These are phyloP conservation scores for Rhincodon typus DNA, from an alignment of 2,797 vertebrate genomes.

Conservation along the genomic window DNA sequence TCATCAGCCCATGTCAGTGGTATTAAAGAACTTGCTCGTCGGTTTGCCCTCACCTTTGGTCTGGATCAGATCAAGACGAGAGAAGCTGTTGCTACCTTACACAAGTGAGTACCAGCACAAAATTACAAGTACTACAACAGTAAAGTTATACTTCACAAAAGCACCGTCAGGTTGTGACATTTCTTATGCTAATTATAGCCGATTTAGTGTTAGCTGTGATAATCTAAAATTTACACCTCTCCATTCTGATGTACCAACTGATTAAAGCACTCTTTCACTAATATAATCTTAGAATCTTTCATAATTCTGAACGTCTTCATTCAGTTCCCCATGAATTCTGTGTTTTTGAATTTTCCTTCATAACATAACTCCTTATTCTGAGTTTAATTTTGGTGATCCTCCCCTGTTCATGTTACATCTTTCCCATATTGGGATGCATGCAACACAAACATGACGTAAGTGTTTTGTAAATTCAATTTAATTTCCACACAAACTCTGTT, in stretches of 20 bases:
- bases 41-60: conserved; percentile 95
- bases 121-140: background rate
- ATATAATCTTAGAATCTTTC: background rate
- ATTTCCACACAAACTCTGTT: background rate
- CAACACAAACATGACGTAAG: background rate
- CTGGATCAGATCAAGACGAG: conserved; percentile 98
- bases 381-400: background rate
- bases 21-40: conserved; percentile 93
- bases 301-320: background rate
- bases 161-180: background rate
- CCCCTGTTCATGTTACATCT: background rate
- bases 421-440: background rate
- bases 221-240: background rate
- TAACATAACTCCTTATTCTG: background rate
- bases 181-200: background rate
- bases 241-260: background rate
- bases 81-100: conserved; percentile 93
- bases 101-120: conserved; percentile 76
- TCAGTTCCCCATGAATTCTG: background rate
- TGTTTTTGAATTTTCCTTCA: background rate
- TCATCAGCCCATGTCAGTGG: conserved; percentile 95
- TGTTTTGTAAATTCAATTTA: background rate
- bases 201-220: background rate
- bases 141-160: background rate
- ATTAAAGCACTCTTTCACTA: background rate